phyloP scores from a whole-genome alignment of 2,888 invertebrate genomes.

The Heliconius ismenius region DNA sequence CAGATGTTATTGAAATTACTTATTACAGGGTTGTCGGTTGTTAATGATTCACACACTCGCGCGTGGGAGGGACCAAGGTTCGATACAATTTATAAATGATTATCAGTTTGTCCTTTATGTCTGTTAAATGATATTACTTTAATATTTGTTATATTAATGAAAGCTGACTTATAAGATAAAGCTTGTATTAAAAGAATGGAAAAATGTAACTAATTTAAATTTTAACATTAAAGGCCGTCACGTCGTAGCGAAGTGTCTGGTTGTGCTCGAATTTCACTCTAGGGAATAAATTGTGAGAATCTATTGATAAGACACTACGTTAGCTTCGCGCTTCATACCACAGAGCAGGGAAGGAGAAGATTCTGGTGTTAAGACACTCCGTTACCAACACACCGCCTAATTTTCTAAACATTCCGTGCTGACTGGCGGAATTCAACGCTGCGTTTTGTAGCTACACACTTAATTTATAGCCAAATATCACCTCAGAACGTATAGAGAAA shows the following conservation, averaged over 20 bases:
- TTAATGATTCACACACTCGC: not conserved
- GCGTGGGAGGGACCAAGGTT: slow-evolving; percentile 23
- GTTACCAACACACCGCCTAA: no score
- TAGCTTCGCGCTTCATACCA: no score
- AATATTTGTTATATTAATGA: not conserved
- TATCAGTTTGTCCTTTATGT: not conserved
- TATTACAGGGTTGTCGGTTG: slow-evolving; percentile 2
- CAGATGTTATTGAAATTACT: not conserved
- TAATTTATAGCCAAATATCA: not conserved
- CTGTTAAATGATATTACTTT: not conserved
- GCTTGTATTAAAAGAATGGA: no score
- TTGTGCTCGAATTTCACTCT: not conserved
- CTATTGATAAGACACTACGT: no score
- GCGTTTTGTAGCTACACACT: not conserved
- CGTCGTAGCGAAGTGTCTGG: no score
- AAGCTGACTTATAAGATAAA: no score
- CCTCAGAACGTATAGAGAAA: not conserved
- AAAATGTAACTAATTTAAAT: no score
- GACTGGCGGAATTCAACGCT: not conserved
- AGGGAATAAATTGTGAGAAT: not conserved
- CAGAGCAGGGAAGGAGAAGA: no score
- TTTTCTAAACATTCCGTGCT: not conserved
- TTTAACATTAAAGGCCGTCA: no score
- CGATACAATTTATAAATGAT: not conserved
- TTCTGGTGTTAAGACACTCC: no score